Base-by-base conservation (phyloP, 1,140 invertebrate genomes). In the Anastatus disparis region DNA sequence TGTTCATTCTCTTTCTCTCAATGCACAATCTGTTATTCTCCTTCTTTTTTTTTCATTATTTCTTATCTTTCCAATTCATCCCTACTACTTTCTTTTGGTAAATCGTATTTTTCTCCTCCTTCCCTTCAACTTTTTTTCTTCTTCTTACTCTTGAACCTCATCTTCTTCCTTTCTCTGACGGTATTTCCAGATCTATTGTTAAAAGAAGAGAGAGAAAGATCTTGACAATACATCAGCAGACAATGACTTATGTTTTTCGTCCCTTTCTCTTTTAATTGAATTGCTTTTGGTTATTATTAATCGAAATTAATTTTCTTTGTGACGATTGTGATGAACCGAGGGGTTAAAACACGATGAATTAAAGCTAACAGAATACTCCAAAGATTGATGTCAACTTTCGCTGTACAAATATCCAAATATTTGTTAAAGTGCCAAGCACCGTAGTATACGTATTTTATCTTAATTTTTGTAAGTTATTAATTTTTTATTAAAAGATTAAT, bases 41-140 rank as follows among this genome's bases (percentile, higher is more conserved):
- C 50, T 12, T 58, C 42, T 61, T 62, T n/a, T n/a, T n/a, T n/a
- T 52, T 50, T 66, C 55, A 71, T 71, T 71, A 66, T 70, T 71
- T 65, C 48, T 67, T 73, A 70, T 72, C 68, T 58, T 31, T 38
- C 22, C 42, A 31, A 67, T 63, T 72, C 62, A 35, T 64, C 40
- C 61, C 48, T n/a, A n/a, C n/a, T n/a, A 31, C 31, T 24, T 38
- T 66, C 40, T 46, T 12, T 12, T 15, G 29, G 20, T 59, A n/a
- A n/a, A 52, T 31, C 42, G 12, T 24, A 56, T 44, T 15, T 55
- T 44, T 27, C 27, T 70, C 17, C 10, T 52, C 40, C 52, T 38
- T 52, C 15, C 53, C 26, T 15, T 13, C 4, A 2, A 17, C 17
- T 56, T 46, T 20, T n/a, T n/a, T n/a, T n/a, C n/a, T n/a, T n/a